A percentile compares a stretch with the other conserved stretches of the same genome.
Evolutionary conservation across 2,113 vertebrate species (phyloP).

Genomic region (Nothobranchius furzeri): DNA sequence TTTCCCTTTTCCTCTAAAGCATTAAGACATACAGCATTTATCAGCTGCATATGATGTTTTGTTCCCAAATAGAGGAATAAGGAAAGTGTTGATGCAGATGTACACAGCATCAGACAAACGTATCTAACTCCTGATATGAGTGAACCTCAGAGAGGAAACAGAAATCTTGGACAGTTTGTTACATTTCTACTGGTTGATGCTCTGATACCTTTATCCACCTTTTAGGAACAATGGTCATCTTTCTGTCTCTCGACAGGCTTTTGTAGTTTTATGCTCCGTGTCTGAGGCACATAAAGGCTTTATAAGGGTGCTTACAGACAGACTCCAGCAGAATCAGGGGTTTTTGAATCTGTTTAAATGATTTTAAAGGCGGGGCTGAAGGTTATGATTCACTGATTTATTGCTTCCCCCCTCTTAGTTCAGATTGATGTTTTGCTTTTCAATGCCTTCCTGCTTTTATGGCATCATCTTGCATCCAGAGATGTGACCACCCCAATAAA

Average conservation of each 20-base stretch:
- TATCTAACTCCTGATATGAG: constrained; percentile 11
- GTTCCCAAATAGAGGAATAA: constrained; percentile 53
- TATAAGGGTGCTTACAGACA: constrained; percentile 81
- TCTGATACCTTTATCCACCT: constrained; percentile 49
- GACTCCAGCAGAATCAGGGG: constrained; percentile 74
- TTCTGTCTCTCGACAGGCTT: constrained; percentile 69
- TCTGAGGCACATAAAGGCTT: constrained; percentile 77
- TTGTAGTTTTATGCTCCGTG: constrained; percentile 66
- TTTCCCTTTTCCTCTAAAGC: neutral
- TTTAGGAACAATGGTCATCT: constrained; percentile 47
- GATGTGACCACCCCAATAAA: constrained; percentile 80
- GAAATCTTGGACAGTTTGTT: constrained; percentile 54
- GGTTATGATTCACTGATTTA: constrained; percentile 80
- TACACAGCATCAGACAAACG: constrained; percentile 53
- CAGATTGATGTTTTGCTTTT: constrained; percentile 83
- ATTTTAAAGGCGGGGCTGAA: constrained; percentile 79
- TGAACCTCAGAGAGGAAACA: constrained; percentile 39
- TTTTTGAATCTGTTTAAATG: constrained; percentile 82
- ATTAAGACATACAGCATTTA: neutral
- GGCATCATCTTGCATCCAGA: constrained; percentile 83
- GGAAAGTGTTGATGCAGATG: constrained; percentile 34
- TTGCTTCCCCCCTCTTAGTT: constrained; percentile 74
- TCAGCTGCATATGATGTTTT: neutral
- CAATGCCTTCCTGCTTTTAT: constrained; percentile 78
- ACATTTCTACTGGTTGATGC: constrained; percentile 58